Percentiles rank a stretch among this genome's conserved stretches.
Evolutionary conservation across 2,888 invertebrate species (phyloP).

Genomic region (Eupithecia subfuscata): DNA sequence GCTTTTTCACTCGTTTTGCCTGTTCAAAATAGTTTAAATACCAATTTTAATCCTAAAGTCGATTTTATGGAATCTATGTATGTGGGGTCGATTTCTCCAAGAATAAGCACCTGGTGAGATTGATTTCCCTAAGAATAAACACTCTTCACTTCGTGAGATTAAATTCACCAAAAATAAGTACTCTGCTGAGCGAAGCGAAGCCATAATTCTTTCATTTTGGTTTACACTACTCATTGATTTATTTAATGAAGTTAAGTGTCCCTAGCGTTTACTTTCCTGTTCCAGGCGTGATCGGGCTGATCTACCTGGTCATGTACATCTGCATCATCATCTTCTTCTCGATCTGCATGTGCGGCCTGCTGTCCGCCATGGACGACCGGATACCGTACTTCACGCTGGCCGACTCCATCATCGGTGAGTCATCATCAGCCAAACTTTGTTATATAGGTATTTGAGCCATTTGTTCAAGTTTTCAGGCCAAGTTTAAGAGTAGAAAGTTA

Average conservation of each 20-base stretch:
- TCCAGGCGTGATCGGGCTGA: conserved; percentile 92
- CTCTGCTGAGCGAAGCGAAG: neutral
- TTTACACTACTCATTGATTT: neutral
- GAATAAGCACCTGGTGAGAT: too few species aligned
- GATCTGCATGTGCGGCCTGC: conserved; percentile 93
- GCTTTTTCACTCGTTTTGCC: neutral
- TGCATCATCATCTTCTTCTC: conserved; percentile 94
- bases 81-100: neutral
- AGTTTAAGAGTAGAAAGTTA: neutral
- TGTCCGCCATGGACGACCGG: conserved; percentile 88
- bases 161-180: neutral
- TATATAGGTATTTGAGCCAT: neutral
- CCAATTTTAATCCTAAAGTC: neutral
- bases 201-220: too few species aligned
- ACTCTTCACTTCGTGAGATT: neutral
- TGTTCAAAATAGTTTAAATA: neutral
- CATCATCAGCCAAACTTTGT: neutral
- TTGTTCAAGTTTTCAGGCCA: neutral
- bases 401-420: conserved; percentile 89
- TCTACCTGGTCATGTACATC: conserved; percentile 95
- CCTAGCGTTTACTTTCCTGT: conserved; percentile 42
- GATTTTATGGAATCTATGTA: neutral
- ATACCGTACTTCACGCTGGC: conserved; percentile 92
- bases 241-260: neutral
- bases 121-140: neutral